These are phyloP conservation scores for Acronicta alni DNA, from an alignment of 2,888 invertebrate genomes.

Conservation along the genomic window DNA sequence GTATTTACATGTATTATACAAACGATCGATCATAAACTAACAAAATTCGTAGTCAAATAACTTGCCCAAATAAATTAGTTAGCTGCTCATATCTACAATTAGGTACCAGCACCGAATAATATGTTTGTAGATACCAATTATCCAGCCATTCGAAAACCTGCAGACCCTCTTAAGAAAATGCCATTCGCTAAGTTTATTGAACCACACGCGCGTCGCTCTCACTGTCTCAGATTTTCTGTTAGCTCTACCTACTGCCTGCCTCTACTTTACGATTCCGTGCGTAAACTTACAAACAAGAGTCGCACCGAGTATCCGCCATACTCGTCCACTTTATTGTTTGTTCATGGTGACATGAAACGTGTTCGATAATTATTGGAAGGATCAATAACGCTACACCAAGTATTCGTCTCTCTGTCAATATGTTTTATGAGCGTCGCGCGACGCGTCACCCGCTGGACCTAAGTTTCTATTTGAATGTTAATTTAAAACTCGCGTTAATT, in stretches of 20 bases:
- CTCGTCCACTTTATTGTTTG: conserved; percentile 84
- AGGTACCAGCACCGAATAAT: conserved; percentile 7
- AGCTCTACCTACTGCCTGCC: conserved; percentile 85
- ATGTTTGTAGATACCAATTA: conserved; percentile 24
- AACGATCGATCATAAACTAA: too few species aligned
- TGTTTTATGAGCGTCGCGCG: conserved; percentile 82
- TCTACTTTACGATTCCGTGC: conserved; percentile 83
- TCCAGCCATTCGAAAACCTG: conserved; percentile 49
- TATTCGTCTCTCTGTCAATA: conserved; percentile 85
- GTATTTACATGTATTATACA: too few species aligned
- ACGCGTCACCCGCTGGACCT: conserved; percentile 69
- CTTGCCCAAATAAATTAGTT: not conserved
- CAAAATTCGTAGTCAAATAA: too few species aligned
- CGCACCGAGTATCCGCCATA: conserved; percentile 78
- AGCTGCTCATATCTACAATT: conserved; percentile 10
- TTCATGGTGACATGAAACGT: conserved; percentile 88
- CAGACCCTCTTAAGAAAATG: conserved; percentile 57
- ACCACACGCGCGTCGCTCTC: conserved; percentile 69
- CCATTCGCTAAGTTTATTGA: conserved; percentile 57
- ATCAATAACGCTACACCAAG: conserved; percentile 86
- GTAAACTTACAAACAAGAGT: conserved; percentile 83
- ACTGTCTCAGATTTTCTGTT: conserved; percentile 80
- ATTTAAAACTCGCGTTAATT: conserved; percentile 81
- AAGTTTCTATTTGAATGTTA: conserved; percentile 87
- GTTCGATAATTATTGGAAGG: conserved; percentile 89